phyloP scores from a whole-genome alignment of 2,888 invertebrate species.

The Holacanthella duospinosa region DNA sequence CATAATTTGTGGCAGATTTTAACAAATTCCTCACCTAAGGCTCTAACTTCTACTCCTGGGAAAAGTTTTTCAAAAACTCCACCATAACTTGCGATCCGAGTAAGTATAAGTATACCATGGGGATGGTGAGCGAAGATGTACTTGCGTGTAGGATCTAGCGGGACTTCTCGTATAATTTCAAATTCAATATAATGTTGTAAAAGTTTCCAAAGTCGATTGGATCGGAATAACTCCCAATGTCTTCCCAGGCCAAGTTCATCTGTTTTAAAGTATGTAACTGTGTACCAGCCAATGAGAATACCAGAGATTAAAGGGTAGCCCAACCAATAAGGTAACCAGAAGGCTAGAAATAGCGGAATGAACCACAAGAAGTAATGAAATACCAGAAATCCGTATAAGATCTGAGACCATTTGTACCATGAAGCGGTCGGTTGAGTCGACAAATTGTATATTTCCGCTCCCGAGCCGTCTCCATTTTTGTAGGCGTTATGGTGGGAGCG shows the following conservation, averaged over 20 bases:
- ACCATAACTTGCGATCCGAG: conserved; percentile 14
- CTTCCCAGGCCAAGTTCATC: conserved; percentile 18
- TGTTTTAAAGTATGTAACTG: conserved; percentile 14
- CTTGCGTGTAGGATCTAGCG: conserved; percentile 16
- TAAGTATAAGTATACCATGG: conserved; percentile 18
- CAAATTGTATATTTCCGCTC: not conserved
- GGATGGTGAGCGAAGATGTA: conserved; percentile 22
- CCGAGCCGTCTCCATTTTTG: not conserved
- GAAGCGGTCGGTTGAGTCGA: not conserved
- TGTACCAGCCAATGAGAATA: conserved; percentile 11
- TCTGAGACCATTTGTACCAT: not conserved
- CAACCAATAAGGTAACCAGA: not conserved
- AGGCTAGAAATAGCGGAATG: not conserved
- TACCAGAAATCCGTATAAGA: not conserved
- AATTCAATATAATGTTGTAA: conserved; percentile 11
- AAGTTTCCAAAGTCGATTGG: conserved; percentile 3
- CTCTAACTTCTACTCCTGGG: conserved; percentile 17
- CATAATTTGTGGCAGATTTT: not conserved
- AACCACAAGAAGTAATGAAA: not conserved
- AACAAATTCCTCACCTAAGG: conserved; percentile 12
- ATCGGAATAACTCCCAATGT: conserved; percentile 16
- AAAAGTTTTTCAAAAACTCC: conserved; percentile 17
- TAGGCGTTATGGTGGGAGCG: not conserved
- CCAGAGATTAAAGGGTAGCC: not conserved
- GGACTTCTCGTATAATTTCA: conserved; percentile 18